Evolutionary conservation across 2,888 invertebrate species (phyloP), one percentile per base, ranked within the genome.

Genomic region (Drosophila demipolita): DNA sequence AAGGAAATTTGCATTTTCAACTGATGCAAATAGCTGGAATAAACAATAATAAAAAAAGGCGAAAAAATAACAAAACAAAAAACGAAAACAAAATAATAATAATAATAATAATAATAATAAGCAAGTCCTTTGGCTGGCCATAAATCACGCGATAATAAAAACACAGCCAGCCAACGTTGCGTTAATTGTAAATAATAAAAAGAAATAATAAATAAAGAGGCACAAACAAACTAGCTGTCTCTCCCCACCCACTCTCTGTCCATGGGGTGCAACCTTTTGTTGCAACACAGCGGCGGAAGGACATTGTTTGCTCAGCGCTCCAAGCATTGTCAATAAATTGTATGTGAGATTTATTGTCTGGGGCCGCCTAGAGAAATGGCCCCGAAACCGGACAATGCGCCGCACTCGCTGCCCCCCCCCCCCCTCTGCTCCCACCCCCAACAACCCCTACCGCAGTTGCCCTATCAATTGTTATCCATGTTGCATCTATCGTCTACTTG

Each of bases 321-420:
- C 70, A 85, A 75, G 89, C 84, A 87, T 88, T 85, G 89, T 89
- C 87, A 87, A 89, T 85, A 85, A 87, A 89, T 85, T 85, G 89
- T 87, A 83, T 87, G 87, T 79, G 84, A 83, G 87, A 85, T 87
- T 89, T 89, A 89, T 89, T 74, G 84, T 82, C 69, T 59, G 71
- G 60, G 62, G 71, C 42, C 76, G 75, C 73, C 73, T 68, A 74
- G 75, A 83, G 78, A 83, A 81, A 74, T 82, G 66, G 64, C 64
- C 76, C 53, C 53, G 33, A 73, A 70, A 55, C 60, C 58, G 53
- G 65, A 78, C 76, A 77, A 78, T 78, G 66, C 65, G 59, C 64
- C 2, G 6, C 64, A 50, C 63, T 50, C 11, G 33, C 29, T 8
- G 52, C 35, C 15, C 32, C 32, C 11, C n/a, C 23, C 9, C 0